Percentiles rank a stretch among this genome's conserved stretches.
phyloP scores from a whole-genome alignment of 2,113 vertebrate genomes.

The Lathamus discolor region DNA sequence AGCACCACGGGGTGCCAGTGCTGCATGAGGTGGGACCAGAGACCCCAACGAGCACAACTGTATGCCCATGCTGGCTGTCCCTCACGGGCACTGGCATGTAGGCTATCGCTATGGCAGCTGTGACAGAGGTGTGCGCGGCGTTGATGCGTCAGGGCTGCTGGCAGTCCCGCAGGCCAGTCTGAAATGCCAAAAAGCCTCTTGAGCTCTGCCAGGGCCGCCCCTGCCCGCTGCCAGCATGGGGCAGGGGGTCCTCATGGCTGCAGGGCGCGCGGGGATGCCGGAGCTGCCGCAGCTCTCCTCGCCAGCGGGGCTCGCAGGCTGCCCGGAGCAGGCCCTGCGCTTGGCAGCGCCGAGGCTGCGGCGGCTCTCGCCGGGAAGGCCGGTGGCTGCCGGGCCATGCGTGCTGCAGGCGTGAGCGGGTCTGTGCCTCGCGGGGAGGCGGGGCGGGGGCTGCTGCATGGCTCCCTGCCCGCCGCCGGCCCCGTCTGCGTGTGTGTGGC shows the following conservation, averaged over 20 bases:
- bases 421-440: not conserved
- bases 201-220: not conserved
- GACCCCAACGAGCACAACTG: fast-evolving
- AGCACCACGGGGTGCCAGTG: not conserved
- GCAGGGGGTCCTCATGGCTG: fast-evolving
- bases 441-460: not conserved
- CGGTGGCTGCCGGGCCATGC: not conserved
- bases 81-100: fast-evolving
- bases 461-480: not conserved
- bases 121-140: not conserved
- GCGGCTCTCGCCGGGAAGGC: not conserved
- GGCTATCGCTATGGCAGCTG: not conserved
- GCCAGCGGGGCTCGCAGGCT: not conserved
- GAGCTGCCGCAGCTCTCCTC: not conserved
- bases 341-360: not conserved
- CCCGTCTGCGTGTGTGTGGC: not conserved
- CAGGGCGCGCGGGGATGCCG: fast-evolving
- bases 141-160: not conserved
- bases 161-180: not conserved
- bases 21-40: fast-evolving
- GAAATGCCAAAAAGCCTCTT: not conserved
- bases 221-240: not conserved
- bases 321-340: too few relatives aligned
- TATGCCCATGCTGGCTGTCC: not conserved
- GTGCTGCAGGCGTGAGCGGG: not conserved